These are phyloP conservation scores for Cacatua alba DNA, from an alignment of 2,113 vertebrate genomes.

Conservation along the genomic window DNA sequence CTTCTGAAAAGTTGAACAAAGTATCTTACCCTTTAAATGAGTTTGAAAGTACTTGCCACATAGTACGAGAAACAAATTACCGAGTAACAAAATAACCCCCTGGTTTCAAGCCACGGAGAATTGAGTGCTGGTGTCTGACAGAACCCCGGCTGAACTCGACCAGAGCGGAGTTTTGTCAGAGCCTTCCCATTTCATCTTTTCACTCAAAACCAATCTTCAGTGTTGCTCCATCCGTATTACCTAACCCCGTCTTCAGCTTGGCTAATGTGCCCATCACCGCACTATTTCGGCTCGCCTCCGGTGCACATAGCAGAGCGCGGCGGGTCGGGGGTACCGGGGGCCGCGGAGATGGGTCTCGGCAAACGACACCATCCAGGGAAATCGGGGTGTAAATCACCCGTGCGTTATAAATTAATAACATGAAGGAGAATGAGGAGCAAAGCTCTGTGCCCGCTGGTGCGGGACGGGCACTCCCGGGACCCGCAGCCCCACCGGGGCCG, in stretches of 20 bases:
- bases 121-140: background rate
- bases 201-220: background rate
- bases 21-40: background rate
- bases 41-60: background rate
- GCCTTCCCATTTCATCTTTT: background rate
- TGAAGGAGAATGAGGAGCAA: background rate
- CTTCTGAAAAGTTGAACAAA: background rate
- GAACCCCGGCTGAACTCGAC: background rate
- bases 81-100: background rate
- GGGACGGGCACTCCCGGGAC: background rate
- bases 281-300: background rate
- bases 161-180: slow-evolving; percentile 1
- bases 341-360: background rate
- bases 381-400: background rate
- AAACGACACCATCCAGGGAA: background rate
- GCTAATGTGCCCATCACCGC: background rate
- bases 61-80: background rate
- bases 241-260: background rate
- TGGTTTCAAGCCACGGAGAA: background rate
- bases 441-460: background rate
- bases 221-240: background rate
- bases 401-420: background rate
- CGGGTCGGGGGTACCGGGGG: background rate
- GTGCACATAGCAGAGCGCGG: background rate
- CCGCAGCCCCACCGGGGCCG: background rate